Evolutionary conservation across 2,797 vertebrate species (phyloP).

Genomic region (Syngnathus acus): DNA sequence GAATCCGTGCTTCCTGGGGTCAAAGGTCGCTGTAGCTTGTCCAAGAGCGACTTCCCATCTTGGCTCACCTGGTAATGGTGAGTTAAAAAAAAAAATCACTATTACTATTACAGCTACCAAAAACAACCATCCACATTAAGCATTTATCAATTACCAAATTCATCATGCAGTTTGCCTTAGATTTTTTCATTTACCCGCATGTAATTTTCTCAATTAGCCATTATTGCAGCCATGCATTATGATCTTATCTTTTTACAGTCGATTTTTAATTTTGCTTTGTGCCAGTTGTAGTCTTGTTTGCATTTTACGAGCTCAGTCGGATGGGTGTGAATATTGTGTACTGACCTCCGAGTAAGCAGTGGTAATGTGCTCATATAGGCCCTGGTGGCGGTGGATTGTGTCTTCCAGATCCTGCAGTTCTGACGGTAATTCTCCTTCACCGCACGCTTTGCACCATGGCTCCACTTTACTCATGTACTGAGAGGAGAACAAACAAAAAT

Average conservation of each 20-base stretch:
- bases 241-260: not conserved
- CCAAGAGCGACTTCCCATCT: slow-evolving; percentile 91
- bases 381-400: slow-evolving; percentile 96
- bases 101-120: not conserved
- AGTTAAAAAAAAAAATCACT: not conserved
- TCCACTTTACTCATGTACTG: slow-evolving; percentile 98
- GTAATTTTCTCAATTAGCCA: no score
- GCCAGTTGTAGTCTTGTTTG: not conserved
- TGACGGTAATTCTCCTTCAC: slow-evolving; percentile 92
- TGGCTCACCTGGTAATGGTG: slow-evolving; percentile 82
- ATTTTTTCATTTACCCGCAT: no score
- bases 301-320: not conserved
- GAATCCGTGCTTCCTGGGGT: slow-evolving; percentile 93
- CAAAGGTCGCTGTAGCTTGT: slow-evolving; percentile 93
- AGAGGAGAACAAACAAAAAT: slow-evolving; percentile 13
- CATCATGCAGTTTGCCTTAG: no score
- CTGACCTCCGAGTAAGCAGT: slow-evolving; percentile 90
- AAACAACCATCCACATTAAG: not conserved
- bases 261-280: not conserved
- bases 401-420: slow-evolving; percentile 97
- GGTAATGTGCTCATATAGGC: slow-evolving; percentile 92
- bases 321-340: not conserved
- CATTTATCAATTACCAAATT: no score
- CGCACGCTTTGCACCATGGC: slow-evolving; percentile 96
- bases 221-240: not conserved